phyloP scores from a whole-genome alignment of 2,797 vertebrate genomes.

The Onychomys torridus region DNA sequence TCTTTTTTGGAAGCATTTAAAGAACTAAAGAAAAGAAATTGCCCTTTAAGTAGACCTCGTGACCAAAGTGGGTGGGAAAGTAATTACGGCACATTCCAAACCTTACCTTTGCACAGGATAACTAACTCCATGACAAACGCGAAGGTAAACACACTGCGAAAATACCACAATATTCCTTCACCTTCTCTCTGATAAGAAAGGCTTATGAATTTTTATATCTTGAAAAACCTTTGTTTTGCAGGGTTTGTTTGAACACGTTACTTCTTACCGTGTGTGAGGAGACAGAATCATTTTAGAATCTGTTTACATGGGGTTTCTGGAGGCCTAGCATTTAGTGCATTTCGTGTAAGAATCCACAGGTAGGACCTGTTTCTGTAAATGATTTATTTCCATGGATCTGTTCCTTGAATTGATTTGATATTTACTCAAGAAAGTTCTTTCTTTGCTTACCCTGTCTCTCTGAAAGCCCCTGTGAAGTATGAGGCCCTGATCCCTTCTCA shows the following conservation, averaged over 20 bases:
- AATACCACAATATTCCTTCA: constrained; percentile 73
- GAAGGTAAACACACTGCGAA: constrained; percentile 82
- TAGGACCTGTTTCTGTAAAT: constrained; percentile 77
- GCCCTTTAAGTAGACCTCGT: constrained; percentile 82
- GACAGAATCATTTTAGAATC: constrained; percentile 63
- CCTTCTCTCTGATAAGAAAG: constrained; percentile 80
- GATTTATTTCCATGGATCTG: constrained; percentile 83
- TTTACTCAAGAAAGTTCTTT: constrained; percentile 79
- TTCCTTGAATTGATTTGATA: constrained; percentile 77
- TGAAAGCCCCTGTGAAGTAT: constrained; percentile 56
- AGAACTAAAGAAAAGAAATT: constrained; percentile 83
- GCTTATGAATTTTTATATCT: constrained; percentile 80
- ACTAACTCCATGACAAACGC: constrained; percentile 76
- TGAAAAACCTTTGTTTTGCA: constrained; percentile 70
- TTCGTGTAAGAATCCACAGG: constrained; percentile 72
- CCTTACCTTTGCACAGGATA: constrained; percentile 78
- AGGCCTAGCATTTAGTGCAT: constrained; percentile 37
- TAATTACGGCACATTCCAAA: constrained; percentile 79
- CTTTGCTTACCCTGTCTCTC: constrained; percentile 57
- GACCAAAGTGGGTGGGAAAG: constrained; percentile 83
- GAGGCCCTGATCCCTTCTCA: constrained; percentile 50
- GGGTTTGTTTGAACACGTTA: constrained; percentile 59
- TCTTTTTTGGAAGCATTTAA: constrained; percentile 82
- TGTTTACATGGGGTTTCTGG: constrained; percentile 67
- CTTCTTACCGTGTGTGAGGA: constrained; percentile 57